Conservation (phyloP, 2,888 invertebrate species). For the Dasypolia templi region DNA sequence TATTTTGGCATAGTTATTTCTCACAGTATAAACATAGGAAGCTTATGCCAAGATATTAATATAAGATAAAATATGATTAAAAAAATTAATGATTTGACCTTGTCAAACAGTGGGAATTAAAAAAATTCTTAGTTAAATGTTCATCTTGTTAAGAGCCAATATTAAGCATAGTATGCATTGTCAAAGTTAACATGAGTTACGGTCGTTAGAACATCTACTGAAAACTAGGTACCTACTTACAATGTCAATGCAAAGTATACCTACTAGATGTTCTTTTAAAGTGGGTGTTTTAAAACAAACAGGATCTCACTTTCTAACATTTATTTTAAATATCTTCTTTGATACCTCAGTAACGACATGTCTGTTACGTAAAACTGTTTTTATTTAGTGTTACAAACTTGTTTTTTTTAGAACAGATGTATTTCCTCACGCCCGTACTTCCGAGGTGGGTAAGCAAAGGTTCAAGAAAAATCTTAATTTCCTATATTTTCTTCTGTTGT, state of each 20-base stretch:
- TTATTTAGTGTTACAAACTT: slow-evolving; percentile 1
- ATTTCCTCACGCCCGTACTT: background rate
- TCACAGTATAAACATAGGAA: slow-evolving; percentile 31
- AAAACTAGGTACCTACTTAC: background rate
- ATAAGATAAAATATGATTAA: slow-evolving; percentile 26
- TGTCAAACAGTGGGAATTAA: slow-evolving; percentile 43
- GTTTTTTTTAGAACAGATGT: background rate
- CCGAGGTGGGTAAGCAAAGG: background rate
- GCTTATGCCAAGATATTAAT: slow-evolving; percentile 23
- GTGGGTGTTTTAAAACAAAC: slow-evolving; percentile 28
- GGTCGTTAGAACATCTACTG: background rate
- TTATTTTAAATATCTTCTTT: slow-evolving; percentile 26
- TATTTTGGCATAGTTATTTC: slow-evolving; percentile 14
- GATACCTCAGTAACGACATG: slow-evolving; percentile 2
- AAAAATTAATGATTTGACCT: slow-evolving; percentile 31
- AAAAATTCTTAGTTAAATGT: slow-evolving; percentile 33
- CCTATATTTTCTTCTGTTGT: background rate
- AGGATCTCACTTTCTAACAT: slow-evolving; percentile 43
- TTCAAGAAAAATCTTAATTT: background rate
- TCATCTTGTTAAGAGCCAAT: slow-evolving; percentile 1
- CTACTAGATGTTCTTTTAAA: slow-evolving; percentile 9
- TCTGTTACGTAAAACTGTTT: slow-evolving; percentile 19
- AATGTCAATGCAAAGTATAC: slow-evolving; percentile 4
- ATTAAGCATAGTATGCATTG: slow-evolving; percentile 20
- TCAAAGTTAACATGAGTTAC: slow-evolving; percentile 2